phyloP scores from a whole-genome alignment of 2,113 vertebrate genomes.

The Piprites chloris region DNA sequence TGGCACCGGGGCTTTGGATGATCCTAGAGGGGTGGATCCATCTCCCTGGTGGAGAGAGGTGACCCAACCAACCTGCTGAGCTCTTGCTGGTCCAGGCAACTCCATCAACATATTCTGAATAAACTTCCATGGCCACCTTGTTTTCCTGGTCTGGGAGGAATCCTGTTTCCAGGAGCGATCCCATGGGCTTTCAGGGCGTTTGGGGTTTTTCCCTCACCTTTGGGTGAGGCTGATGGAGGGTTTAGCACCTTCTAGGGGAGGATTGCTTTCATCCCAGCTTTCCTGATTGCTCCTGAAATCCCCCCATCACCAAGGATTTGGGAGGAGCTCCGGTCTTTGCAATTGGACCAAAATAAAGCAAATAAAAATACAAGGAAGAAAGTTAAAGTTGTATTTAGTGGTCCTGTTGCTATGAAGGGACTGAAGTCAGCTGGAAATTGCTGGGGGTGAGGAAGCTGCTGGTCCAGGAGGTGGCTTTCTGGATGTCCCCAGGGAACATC shows the following conservation, averaged over 20 bases:
- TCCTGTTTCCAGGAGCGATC: neutral
- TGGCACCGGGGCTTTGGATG: neutral
- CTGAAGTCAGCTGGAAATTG: neutral
- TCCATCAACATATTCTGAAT: rapidly evolving
- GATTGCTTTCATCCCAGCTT: neutral
- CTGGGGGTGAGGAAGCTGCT: neutral
- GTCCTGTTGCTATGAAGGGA: neutral
- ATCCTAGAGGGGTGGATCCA: neutral
- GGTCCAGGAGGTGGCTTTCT: neutral
- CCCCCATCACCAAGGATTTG: neutral
- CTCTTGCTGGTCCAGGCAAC: neutral
- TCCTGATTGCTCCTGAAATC: neutral
- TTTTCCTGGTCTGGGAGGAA: neutral
- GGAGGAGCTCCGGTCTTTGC: neutral
- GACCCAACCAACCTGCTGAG: neutral
- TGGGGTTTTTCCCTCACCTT: neutral
- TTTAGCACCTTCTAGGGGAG: neutral
- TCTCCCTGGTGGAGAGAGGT: neutral
- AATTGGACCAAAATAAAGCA: neutral
- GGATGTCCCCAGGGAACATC: neutral
- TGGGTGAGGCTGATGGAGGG: neutral
- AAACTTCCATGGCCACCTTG: neutral
- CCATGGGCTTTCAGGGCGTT: neutral
- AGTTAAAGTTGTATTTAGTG: neutral
- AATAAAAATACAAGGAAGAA: neutral